phyloP scores from a whole-genome alignment of 2,113 vertebrate genomes.

The Ploceus nigricollis region DNA sequence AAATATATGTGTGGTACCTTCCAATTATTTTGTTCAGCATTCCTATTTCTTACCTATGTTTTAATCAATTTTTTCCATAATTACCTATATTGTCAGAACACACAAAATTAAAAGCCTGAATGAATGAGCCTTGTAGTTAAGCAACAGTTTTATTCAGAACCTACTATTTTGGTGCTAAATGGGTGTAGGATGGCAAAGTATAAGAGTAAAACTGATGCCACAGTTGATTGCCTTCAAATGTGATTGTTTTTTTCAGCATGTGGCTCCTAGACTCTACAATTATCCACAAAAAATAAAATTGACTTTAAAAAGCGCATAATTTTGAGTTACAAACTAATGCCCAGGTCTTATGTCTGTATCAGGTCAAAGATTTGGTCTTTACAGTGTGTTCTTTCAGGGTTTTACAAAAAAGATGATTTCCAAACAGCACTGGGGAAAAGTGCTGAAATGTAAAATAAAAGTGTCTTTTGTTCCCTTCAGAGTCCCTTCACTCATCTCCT shows the following conservation, averaged over 20 bases:
- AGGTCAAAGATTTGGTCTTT: neutral
- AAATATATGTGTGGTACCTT: neutral
- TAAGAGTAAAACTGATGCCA: neutral
- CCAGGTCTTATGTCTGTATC: neutral
- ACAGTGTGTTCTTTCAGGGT: neutral
- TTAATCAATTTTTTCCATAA: neutral
- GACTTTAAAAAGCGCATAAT: neutral
- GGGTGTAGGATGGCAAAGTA: neutral
- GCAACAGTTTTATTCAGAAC: neutral
- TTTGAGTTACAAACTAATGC: neutral
- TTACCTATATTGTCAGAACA: neutral
- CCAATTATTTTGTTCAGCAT: neutral
- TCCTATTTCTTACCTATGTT: neutral
- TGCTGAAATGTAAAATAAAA: neutral
- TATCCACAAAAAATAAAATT: neutral
- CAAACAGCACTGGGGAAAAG: neutral
- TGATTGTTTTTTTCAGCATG: neutral
- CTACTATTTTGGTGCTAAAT: neutral
- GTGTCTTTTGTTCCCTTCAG: neutral
- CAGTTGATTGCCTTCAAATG: neutral
- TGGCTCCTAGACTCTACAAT: neutral
- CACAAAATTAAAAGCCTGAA: neutral
- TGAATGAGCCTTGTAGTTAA: neutral
- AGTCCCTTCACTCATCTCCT: slow-evolving; percentile 4
- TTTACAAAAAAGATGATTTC: neutral